Evolutionary conservation across 2,797 vertebrate species (phyloP).

Genomic region (Clarias platycephalus): DNA sequence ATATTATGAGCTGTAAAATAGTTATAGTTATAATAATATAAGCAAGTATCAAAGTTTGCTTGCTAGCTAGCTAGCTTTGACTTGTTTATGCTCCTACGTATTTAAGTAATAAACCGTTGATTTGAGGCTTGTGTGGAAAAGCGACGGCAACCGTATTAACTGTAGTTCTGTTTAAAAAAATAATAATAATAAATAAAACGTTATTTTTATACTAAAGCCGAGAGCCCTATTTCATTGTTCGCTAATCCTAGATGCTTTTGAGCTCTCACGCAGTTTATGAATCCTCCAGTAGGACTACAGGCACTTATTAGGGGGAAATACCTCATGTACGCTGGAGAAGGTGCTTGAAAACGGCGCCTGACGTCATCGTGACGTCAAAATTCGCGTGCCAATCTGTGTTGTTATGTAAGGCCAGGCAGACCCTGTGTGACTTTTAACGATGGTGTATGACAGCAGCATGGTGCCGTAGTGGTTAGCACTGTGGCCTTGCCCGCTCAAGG

Average conservation of each 20-base stretch:
- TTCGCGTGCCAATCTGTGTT: neutral
- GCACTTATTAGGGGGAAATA: neutral
- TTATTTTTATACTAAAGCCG: neutral
- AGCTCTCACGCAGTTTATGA: too few relatives aligned
- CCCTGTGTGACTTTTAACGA: too few relatives aligned
- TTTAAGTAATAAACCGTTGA: neutral
- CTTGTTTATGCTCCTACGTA: neutral
- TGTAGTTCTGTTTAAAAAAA: neutral
- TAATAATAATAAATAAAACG: neutral
- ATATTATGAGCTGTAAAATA: neutral
- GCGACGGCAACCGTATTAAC: neutral
- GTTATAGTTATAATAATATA: neutral
- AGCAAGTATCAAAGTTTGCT: neutral
- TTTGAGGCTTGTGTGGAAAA: neutral
- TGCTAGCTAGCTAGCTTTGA: neutral
- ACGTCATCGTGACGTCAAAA: neutral
- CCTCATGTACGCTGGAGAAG: neutral
- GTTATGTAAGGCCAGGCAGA: neutral
- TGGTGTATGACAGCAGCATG: too few relatives aligned
- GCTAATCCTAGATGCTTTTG: neutral
- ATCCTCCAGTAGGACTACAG: neutral
- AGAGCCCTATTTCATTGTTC: neutral
- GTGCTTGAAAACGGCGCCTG: neutral
- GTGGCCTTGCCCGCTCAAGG: too few relatives aligned
- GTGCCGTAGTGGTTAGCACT: too few relatives aligned